Evolutionary conservation across 2,888 invertebrate species (phyloP).

Genomic region (Caenorhabditis becei): DNA sequence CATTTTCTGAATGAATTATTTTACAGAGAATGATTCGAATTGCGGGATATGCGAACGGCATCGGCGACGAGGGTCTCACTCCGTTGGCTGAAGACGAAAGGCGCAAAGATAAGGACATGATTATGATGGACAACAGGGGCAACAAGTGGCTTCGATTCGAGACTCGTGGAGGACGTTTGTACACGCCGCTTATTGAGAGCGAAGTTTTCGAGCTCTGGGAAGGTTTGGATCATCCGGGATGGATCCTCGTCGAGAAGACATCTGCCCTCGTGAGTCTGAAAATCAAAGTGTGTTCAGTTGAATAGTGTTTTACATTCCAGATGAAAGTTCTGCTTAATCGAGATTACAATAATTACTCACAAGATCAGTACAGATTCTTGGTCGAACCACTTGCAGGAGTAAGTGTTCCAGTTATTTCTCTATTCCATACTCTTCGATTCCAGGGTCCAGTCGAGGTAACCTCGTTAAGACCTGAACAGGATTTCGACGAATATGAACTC

Average conservation of each 20-base stretch:
- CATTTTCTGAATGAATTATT: background rate
- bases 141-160: slow-evolving; percentile 13
- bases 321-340: slow-evolving; percentile 8
- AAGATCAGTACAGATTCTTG: background rate
- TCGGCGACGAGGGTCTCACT: background rate
- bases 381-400: slow-evolving; percentile 45
- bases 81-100: background rate
- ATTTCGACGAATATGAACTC: background rate
- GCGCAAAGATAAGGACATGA: background rate
- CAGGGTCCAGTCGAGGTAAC: slow-evolving; percentile 32
- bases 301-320: slow-evolving; percentile 8
- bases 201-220: slow-evolving; percentile 44
- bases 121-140: slow-evolving; percentile 10
- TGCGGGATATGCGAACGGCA: slow-evolving; percentile 17
- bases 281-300: background rate
- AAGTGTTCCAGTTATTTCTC: slow-evolving; percentile 8
- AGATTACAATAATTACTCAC: background rate
- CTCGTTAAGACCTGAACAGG: background rate
- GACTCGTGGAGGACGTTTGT: background rate
- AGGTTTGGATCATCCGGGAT: slow-evolving; percentile 2
- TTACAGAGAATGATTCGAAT: slow-evolving; percentile 48
- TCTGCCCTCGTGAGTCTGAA: slow-evolving; percentile 23
- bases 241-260: slow-evolving; percentile 34
- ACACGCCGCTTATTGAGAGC: background rate
- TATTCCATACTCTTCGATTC: background rate